phyloP scores from a whole-genome alignment of 2,888 invertebrate genomes.

The Anarsia innoxiella region DNA sequence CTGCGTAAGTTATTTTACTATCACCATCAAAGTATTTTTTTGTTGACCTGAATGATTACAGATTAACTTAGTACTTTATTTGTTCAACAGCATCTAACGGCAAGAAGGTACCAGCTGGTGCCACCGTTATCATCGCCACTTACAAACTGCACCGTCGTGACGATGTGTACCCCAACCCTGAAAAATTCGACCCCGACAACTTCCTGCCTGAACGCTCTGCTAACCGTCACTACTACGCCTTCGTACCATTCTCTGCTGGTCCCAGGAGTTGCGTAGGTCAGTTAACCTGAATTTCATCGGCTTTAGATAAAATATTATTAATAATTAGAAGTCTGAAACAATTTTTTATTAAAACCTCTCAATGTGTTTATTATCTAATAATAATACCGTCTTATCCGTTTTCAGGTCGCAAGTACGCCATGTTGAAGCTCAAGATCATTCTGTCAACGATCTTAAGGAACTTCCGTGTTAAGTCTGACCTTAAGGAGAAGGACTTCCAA shows the following conservation, averaged over 20 bases:
- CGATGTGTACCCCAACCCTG: slow-evolving; percentile 84
- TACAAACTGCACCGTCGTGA: slow-evolving; percentile 81
- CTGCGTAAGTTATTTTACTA: slow-evolving; percentile 66
- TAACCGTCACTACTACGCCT: slow-evolving; percentile 86
- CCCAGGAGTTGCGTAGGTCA: slow-evolving; percentile 87
- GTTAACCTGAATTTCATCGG: too few relatives aligned
- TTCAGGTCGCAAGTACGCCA: slow-evolving; percentile 85
- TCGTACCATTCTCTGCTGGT: slow-evolving; percentile 88
- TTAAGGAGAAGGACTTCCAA: slow-evolving; percentile 80
- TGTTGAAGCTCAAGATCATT: slow-evolving; percentile 86
- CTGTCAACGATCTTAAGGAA: slow-evolving; percentile 84
- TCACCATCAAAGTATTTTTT: not conserved
- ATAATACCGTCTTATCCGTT: not conserved
- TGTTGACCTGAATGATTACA: not conserved
- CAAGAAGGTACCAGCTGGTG: slow-evolving; percentile 80
- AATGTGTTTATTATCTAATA: too few relatives aligned
- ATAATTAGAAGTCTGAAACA: not conserved
- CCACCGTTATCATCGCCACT: slow-evolving; percentile 80
- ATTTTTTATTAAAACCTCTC: not conserved
- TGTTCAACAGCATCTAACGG: slow-evolving; percentile 74
- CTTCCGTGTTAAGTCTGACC: slow-evolving; percentile 81
- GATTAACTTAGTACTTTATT: slow-evolving; percentile 6
- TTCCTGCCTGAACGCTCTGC: slow-evolving; percentile 87
- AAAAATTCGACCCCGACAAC: slow-evolving; percentile 87
- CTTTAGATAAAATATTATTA: not conserved